Conservation (phyloP, 1,140 invertebrate genomes). For the Maconellicoccus hirsutus region DNA sequence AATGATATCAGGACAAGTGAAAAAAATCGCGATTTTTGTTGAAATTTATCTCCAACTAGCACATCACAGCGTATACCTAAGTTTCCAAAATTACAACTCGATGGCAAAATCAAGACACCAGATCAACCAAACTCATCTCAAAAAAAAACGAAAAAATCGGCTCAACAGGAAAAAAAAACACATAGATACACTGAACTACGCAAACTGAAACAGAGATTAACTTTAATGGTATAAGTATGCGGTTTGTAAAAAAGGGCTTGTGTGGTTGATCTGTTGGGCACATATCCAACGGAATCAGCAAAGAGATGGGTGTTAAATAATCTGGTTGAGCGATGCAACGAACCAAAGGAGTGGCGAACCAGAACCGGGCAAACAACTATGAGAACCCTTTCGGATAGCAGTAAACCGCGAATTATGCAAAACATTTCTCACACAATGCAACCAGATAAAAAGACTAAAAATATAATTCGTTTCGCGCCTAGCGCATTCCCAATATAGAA, state of each 20-base stretch:
- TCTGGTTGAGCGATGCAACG: background rate
- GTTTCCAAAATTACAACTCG: too few species aligned
- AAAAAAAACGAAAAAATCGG: background rate
- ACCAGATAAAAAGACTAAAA: conserved; percentile 3
- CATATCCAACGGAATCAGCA: conserved; percentile 14
- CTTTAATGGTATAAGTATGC: conserved; percentile 11
- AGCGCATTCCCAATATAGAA: too few species aligned
- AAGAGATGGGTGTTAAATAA: conserved; percentile 21
- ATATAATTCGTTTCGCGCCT: background rate
- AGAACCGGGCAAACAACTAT: conserved; percentile 18
- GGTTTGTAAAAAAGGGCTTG: background rate
- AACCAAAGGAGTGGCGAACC: conserved; percentile 5
- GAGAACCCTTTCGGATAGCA: conserved; percentile 12
- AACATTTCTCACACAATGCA: background rate
- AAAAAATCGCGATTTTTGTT: too few species aligned
- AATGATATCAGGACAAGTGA: too few species aligned
- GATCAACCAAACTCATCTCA: background rate
- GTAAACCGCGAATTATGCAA: conserved; percentile 15
- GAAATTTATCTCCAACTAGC: too few species aligned
- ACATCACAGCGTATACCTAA: too few species aligned
- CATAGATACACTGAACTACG: conserved; percentile 15
- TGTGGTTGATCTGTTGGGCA: conserved; percentile 20
- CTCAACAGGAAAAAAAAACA: background rate
- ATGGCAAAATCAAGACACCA: too few species aligned
- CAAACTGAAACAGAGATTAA: conserved; percentile 16